Conservation (phyloP, 2,797 vertebrate genomes). For the Fistularia tabacaria region DNA sequence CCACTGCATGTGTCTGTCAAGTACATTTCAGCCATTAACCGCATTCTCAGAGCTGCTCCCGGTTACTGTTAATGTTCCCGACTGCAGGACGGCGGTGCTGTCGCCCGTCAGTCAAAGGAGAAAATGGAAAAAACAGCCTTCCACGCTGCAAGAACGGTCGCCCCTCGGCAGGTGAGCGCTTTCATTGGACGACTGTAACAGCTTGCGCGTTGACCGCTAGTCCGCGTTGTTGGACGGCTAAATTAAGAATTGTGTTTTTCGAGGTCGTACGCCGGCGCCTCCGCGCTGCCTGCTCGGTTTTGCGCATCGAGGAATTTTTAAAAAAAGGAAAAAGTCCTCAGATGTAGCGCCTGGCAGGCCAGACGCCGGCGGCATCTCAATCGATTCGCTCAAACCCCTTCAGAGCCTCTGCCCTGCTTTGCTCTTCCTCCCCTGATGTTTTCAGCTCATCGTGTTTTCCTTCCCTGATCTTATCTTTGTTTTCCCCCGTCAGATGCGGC, state of each 20-base stretch:
- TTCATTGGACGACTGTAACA: conserved; percentile 37
- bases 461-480: conserved; percentile 1
- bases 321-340: conserved; percentile 20
- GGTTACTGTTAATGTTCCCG: conserved; percentile 8
- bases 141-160: conserved; percentile 23
- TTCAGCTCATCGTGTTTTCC: conserved; percentile 28
- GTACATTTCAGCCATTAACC: no score
- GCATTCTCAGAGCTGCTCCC: conserved; percentile 17
- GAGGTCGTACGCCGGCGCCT: no score
- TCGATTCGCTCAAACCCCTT: no score
- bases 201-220: no score
- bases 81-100: not conserved
- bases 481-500: conserved; percentile 5
- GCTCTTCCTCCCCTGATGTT: conserved; percentile 37
- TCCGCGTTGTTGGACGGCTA: no score
- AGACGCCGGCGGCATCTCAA: not conserved
- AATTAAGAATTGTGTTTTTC: no score
- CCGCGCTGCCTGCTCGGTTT: no score
- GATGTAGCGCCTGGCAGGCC: conserved; percentile 24
- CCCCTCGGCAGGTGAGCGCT: conserved; percentile 26
- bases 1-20: not conserved
- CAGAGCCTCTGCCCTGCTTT: no score
- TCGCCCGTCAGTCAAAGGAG: conserved; percentile 32
- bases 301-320: no score
- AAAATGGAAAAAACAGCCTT: conserved; percentile 14